Percentiles rank a stretch among this genome's conserved stretches.
These are phyloP conservation scores for Psettodes erumei DNA, from an alignment of 2,113 vertebrate species.

Conservation along the genomic window DNA sequence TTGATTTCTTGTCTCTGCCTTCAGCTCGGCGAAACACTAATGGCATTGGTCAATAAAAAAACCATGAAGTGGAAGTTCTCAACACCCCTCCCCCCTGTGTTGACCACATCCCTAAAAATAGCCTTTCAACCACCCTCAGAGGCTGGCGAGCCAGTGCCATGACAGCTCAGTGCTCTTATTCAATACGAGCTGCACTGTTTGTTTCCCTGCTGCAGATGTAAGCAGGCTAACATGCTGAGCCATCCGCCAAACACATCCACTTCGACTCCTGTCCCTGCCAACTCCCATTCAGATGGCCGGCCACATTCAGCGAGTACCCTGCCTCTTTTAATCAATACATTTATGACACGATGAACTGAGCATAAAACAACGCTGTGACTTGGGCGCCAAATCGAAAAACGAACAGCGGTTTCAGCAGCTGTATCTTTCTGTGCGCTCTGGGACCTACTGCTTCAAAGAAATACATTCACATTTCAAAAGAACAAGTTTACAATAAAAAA, in stretches of 20 bases:
- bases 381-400: slow-evolving; percentile 56
- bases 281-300: slow-evolving; percentile 54
- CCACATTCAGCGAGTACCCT: slow-evolving; percentile 57
- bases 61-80: slow-evolving; percentile 79
- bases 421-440: slow-evolving; percentile 37
- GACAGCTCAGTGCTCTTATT: slow-evolving; percentile 65
- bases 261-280: slow-evolving; percentile 56
- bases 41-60: slow-evolving; percentile 84
- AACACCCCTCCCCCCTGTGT: slow-evolving; percentile 63
- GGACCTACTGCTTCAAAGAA: slow-evolving; percentile 57
- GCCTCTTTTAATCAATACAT: slow-evolving; percentile 73
- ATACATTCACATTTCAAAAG: slow-evolving; percentile 62
- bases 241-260: slow-evolving; percentile 54
- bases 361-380: slow-evolving; percentile 61
- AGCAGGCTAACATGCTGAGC: slow-evolving; percentile 67
- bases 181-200: slow-evolving; percentile 54
- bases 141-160: slow-evolving; percentile 42
- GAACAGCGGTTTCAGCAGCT: slow-evolving; percentile 53
- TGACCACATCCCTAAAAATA: slow-evolving; percentile 79
- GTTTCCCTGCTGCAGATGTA: slow-evolving; percentile 54
- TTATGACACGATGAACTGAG: slow-evolving; percentile 52
- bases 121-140: slow-evolving; percentile 55
- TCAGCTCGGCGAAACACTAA: slow-evolving; percentile 81
- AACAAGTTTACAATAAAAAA: slow-evolving; percentile 60
- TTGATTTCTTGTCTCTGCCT: slow-evolving; percentile 82